Conservation (phyloP, 53 echinoderm and acorn worm species). For the Temnopleurus reevesii region DNA sequence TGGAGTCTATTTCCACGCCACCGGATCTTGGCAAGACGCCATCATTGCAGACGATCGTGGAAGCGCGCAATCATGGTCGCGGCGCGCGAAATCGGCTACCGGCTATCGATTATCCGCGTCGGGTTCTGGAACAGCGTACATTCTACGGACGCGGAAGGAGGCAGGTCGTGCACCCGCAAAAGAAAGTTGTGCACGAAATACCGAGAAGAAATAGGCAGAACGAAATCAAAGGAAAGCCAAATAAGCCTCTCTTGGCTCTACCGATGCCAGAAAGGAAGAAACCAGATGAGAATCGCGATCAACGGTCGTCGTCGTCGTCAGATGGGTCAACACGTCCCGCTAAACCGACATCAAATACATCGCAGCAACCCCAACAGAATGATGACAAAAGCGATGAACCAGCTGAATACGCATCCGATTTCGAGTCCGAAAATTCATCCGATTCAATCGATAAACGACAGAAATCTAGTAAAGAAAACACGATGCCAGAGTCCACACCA, state of each 20-base stretch:
- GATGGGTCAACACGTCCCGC: neutral
- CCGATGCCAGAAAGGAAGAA: constrained; percentile 13
- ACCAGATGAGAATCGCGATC: neutral
- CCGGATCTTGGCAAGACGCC: constrained; percentile 17
- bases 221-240: neutral
- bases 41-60: constrained; percentile 3
- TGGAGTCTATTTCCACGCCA: constrained; percentile 34
- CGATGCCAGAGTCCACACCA: neutral
- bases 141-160: neutral
- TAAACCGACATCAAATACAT: neutral
- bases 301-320: neutral
- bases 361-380: neutral
- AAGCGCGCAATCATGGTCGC: neutral
- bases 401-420: neutral
- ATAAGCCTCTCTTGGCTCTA: neutral
- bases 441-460: neutral
- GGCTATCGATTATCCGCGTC: constrained; percentile 29
- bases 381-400: neutral
- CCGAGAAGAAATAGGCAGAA: constrained; percentile 3
- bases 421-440: neutral
- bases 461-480: neutral
- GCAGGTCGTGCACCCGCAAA: neutral
- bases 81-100: constrained; percentile 5
- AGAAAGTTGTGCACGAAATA: constrained; percentile 30
- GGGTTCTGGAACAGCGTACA: neutral